These are phyloP conservation scores for Anoplolepis gracilipes DNA, from an alignment of 1,140 invertebrate species.

Conservation along the genomic window DNA sequence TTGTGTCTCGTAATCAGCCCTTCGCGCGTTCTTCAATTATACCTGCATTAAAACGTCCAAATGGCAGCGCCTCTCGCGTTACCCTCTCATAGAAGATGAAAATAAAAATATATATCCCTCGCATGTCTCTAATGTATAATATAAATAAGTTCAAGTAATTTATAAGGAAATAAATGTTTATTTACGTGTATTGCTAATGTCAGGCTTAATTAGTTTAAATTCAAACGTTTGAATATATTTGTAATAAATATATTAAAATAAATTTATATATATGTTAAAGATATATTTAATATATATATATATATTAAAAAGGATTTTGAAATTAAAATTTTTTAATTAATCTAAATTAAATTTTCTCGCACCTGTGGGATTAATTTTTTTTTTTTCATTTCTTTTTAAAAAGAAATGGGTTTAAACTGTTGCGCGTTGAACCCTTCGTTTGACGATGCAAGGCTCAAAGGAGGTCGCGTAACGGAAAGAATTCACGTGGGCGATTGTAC, in stretches of 20 bases:
- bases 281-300: too few species aligned
- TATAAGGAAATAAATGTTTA: neutral
- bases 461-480: conserved; percentile 15
- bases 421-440: conserved; percentile 20
- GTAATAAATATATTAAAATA: neutral
- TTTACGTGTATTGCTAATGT: neutral
- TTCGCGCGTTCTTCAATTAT: conserved; percentile 76
- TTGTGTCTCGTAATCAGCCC: conserved; percentile 81
- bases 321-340: neutral
- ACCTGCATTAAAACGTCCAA: conserved; percentile 66
- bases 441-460: conserved; percentile 6
- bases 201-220: neutral
- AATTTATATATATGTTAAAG: neutral
- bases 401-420: neutral
- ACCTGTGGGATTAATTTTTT: neutral
- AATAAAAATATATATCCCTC: neutral
- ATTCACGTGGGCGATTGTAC: conserved; percentile 37
- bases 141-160: neutral
- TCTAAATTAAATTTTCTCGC: neutral
- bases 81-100: conserved; percentile 1
- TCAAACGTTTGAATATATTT: neutral
- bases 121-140: neutral
- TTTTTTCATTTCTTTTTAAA: neutral
- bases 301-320: neutral
- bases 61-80: conserved; percentile 57